Evolutionary conservation across 2,888 invertebrate genomes (phyloP).

Genomic region (Netelia virgata): DNA sequence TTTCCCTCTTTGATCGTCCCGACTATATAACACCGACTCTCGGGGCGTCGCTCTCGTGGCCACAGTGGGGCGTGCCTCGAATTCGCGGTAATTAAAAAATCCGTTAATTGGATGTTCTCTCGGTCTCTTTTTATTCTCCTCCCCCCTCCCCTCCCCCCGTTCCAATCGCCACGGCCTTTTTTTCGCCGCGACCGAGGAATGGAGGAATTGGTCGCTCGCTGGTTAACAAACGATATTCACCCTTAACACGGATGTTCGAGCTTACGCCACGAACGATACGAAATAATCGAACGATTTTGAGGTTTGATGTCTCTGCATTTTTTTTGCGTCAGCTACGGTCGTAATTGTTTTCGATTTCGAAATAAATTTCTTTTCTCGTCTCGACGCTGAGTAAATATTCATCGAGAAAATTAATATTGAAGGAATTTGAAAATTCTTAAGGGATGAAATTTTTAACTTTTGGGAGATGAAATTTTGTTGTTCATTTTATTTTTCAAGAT

Average conservation of each 20-base stretch:
- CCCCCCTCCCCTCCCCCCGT: background rate
- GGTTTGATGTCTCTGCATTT: background rate
- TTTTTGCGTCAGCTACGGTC: background rate
- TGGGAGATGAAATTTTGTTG: too few species aligned
- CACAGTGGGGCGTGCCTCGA: slow-evolving; percentile 49
- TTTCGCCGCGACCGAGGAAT: background rate
- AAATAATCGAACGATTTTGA: slow-evolving; percentile 28
- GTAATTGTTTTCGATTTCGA: too few species aligned
- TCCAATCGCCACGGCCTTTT: background rate
- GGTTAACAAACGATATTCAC: slow-evolving; percentile 32
- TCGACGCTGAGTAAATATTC: too few species aligned
- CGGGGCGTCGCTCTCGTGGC: slow-evolving; percentile 39
- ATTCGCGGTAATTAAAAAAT: slow-evolving; percentile 66
- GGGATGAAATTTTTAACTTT: too few species aligned
- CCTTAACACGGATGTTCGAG: slow-evolving; percentile 10
- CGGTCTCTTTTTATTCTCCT: background rate
- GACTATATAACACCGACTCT: slow-evolving; percentile 7
- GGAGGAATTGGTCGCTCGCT: background rate
- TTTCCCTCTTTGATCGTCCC: slow-evolving; percentile 28
- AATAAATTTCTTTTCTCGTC: too few species aligned
- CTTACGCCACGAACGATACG: background rate
- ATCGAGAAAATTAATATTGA: background rate
- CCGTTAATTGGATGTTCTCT: slow-evolving; percentile 65
- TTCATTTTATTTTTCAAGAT: too few species aligned
- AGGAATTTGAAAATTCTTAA: background rate